Conservation (phyloP, 2,113 vertebrate genomes). For the Tyrannus savana region DNA sequence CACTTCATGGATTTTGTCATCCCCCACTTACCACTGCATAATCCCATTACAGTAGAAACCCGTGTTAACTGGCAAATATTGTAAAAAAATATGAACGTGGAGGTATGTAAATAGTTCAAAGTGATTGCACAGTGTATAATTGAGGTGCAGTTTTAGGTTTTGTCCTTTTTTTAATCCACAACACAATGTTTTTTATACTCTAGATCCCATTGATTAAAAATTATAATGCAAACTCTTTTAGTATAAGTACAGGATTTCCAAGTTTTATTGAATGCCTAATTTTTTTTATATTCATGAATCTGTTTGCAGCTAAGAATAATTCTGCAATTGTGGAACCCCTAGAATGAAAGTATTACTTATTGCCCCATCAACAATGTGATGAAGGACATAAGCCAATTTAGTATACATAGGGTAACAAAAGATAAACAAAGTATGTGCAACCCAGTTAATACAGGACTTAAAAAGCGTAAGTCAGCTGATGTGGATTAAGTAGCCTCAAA, state of each 20-base stretch:
- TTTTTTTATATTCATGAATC: not conserved
- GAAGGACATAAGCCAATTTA: not conserved
- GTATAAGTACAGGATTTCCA: not conserved
- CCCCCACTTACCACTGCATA: not conserved
- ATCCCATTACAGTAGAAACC: not conserved
- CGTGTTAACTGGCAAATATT: not conserved
- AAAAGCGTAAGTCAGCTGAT: not conserved
- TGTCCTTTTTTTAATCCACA: accelerated
- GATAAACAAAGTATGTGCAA: not conserved
- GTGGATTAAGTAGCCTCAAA: not conserved
- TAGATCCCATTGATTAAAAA: not conserved
- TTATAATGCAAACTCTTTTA: not conserved
- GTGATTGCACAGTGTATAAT: not conserved
- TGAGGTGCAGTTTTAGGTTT: not conserved
- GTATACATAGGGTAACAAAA: not conserved
- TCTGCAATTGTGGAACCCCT: not conserved
- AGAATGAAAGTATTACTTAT: not conserved
- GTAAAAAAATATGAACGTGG: not conserved
- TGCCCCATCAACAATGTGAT: not conserved
- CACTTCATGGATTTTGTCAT: not conserved
- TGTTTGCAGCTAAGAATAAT: not conserved
- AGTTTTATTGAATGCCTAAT: not conserved
- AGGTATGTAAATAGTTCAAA: not conserved
- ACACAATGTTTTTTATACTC: not conserved
- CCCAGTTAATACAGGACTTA: not conserved